Evolutionary conservation across 2,888 invertebrate genomes (phyloP), one percentile per base, ranked within the genome.

Genomic region (Eilema depressum): DNA sequence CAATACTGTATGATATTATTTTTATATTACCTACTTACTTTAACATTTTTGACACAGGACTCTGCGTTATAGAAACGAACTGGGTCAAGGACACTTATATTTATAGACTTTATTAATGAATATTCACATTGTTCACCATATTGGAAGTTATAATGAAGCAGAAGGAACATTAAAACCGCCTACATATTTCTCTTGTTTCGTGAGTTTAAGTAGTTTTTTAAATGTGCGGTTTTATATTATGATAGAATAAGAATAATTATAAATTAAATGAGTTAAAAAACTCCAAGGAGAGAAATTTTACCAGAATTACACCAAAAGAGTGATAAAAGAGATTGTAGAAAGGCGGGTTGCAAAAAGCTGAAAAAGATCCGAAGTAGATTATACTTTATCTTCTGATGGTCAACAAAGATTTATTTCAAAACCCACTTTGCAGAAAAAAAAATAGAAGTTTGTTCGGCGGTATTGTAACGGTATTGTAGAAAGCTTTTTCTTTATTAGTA

Each of bases 271-370:
- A n/a, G n/a, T n/a, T n/a, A 53, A 17, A 53, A 53, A 10, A 53
- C n/a, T 53, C 20, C 47, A 47, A 17, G 47, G 20, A 20, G n/a
- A 53, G 20, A n/a, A 53, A n/a, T 53, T 53, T 11, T 63, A 63
- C 33, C 63, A 41, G 23, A 41, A 37, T 63, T 47, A 41, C 37
- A 66, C 12, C 61, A 65, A 63, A 57, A 56, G 53, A 66, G 25
- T 20, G 23, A 66, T 64, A 53, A 68, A 28, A 53, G 60, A 33
- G 25, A 68, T 67, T 63, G 60, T 56, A 33, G 28, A 71, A 23
- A 68, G 28, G 23, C 30, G 20, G 59, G 59, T 60, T 17, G 37
- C 57, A 47, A 71, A 73, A 56, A 63, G 60, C 57, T 62, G 37
- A 63, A 61, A 26, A 23, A 72, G 26, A 56, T 61, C n/a, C 53